phyloP scores from a whole-genome alignment of 2,888 invertebrate species.

The Leistus spinibarbis region DNA sequence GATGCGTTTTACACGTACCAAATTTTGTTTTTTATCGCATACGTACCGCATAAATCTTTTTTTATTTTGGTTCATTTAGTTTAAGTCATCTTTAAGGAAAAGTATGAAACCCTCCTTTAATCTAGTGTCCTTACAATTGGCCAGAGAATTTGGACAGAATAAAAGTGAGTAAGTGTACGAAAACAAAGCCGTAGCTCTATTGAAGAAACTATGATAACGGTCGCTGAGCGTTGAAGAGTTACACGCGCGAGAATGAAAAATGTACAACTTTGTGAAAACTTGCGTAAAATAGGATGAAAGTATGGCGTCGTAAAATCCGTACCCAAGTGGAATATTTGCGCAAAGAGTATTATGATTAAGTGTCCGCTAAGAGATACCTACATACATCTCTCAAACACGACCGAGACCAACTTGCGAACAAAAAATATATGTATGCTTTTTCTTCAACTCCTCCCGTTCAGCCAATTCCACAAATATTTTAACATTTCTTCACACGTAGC shows the following conservation, averaged over 20 bases:
- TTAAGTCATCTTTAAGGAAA: too few relatives aligned
- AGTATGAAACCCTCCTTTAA: too few relatives aligned
- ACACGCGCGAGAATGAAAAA: background rate
- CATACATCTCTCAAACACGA: background rate
- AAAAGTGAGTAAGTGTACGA: background rate
- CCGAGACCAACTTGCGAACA: background rate
- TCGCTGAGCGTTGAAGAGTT: background rate
- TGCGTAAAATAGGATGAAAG: constrained; percentile 13
- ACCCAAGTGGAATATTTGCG: constrained; percentile 14
- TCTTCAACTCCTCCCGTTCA: background rate
- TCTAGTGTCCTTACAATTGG: background rate
- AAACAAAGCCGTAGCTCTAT: background rate
- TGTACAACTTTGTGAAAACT: constrained; percentile 13
- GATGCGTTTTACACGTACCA: too few relatives aligned
- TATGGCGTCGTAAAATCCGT: constrained; percentile 13
- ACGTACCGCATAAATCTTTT: too few relatives aligned
- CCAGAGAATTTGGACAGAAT: background rate
- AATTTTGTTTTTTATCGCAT: too few relatives aligned
- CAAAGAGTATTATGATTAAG: constrained; percentile 17
- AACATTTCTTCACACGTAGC: background rate
- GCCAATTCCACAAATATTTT: background rate
- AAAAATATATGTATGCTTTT: background rate
- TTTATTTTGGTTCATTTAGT: too few relatives aligned
- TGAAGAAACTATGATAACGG: background rate
- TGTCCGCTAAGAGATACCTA: constrained; percentile 13